Evolutionary conservation across 2,797 vertebrate species (phyloP).

Genomic region (Agapornis canus): DNA sequence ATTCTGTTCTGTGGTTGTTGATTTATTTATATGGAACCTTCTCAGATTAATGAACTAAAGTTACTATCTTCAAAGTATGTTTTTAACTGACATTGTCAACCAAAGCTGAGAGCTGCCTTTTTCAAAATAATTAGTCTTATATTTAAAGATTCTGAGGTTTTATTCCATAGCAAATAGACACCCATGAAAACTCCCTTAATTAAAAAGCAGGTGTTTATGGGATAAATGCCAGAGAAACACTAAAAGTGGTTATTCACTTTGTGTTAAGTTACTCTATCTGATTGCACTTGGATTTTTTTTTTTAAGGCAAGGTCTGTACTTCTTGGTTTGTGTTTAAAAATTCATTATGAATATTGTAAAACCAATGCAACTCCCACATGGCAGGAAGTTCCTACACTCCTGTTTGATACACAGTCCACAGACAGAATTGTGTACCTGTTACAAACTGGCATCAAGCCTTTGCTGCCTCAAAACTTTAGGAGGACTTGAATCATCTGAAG

Average conservation of each 20-base stretch:
- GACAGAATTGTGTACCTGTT: background rate
- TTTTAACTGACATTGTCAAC: background rate
- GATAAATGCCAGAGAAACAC: background rate
- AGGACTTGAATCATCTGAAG: background rate
- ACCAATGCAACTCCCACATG: background rate
- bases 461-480: background rate
- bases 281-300: background rate
- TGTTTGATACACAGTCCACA: background rate
- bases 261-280: background rate
- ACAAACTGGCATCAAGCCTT: background rate
- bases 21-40: background rate
- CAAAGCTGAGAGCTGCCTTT: background rate
- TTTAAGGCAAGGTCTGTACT: background rate
- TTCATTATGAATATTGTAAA: background rate
- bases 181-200: background rate
- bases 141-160: background rate
- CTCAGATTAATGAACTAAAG: background rate
- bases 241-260: background rate
- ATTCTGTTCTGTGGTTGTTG: background rate
- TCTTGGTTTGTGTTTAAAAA: background rate
- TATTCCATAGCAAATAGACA: background rate
- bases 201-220: background rate
- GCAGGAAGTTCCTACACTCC: rapidly evolving
- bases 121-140: background rate
- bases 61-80: background rate